phyloP scores from a whole-genome alignment of 2,888 invertebrate genomes.

The Unio pictorum region DNA sequence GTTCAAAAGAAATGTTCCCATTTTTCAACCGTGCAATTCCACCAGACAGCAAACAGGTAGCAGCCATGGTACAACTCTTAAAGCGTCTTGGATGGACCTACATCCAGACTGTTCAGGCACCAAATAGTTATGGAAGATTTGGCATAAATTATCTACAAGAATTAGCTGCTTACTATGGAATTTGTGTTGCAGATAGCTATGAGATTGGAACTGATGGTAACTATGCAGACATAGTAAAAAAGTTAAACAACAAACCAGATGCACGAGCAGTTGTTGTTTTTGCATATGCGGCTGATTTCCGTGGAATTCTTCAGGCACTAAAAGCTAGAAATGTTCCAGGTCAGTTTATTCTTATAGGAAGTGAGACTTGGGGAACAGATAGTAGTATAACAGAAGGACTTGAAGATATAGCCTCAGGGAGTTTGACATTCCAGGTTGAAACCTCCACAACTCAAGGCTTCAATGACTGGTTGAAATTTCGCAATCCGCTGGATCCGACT shows the following conservation, averaged over 20 bases:
- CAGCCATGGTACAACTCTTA: constrained; percentile 65
- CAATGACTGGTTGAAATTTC: constrained; percentile 32
- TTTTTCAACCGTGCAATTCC: constrained; percentile 56
- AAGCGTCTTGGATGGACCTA: constrained; percentile 69
- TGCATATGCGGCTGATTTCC: constrained; percentile 23
- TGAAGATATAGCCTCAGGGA: constrained; percentile 45
- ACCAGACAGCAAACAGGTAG: constrained; percentile 42
- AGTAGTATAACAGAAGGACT: constrained; percentile 26
- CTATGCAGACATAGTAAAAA: constrained; percentile 29
- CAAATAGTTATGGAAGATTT: constrained; percentile 37
- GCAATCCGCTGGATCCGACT: constrained; percentile 19
- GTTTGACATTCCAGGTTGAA: constrained; percentile 43
- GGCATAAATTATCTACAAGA: constrained; percentile 25
- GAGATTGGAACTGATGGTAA: constrained; percentile 19
- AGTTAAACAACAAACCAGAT: constrained; percentile 35
- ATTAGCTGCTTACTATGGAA: constrained; percentile 19
- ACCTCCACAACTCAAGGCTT: constrained; percentile 29
- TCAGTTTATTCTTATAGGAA: constrained; percentile 51
- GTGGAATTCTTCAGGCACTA: constrained; percentile 37
- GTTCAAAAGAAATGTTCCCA: constrained; percentile 36
- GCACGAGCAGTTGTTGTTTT: constrained; percentile 52
- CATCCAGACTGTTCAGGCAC: constrained; percentile 66
- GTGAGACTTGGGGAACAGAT: constrained; percentile 46
- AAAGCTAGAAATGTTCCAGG: constrained; percentile 21
- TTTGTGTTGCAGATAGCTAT: constrained; percentile 50